Percentiles rank a stretch among this genome's conserved stretches.
These are phyloP conservation scores for Pocillopora damicornis DNA, from an alignment of 64 coral and sea anemone genomes.

Conservation along the genomic window DNA sequence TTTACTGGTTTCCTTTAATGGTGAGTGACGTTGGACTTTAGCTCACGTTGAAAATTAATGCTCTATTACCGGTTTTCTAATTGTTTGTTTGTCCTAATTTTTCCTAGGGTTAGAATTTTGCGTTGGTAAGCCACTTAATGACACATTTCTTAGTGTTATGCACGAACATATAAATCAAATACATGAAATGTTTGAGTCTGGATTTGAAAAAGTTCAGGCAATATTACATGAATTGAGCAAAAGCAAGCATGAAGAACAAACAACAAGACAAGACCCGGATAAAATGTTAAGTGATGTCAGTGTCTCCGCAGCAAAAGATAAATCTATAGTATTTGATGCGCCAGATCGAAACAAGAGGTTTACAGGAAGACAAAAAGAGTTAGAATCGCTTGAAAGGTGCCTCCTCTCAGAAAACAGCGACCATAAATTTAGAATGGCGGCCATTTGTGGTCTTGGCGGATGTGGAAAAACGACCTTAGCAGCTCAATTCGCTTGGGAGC, in stretches of 20 bases:
- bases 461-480: conserved; percentile 57
- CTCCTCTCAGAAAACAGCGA: background rate
- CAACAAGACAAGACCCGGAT: background rate
- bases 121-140: background rate
- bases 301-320: background rate
- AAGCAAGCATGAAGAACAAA: background rate
- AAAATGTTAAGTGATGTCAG: background rate
- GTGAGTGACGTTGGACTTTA: too few relatives aligned
- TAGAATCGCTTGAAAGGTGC: conserved; percentile 9
- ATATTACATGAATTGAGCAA: background rate
- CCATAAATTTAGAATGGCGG: background rate
- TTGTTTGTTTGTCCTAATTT: background rate
- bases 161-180: background rate
- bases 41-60: too few relatives aligned
- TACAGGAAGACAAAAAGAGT: conserved; percentile 39
- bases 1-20: too few relatives aligned
- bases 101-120: background rate
- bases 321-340: conserved; percentile 20
- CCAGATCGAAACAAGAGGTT: conserved; percentile 48
- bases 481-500: conserved; percentile 26
- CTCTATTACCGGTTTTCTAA: background rate
- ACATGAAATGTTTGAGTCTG: background rate
- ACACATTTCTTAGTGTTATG: background rate
- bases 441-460: conserved; percentile 56
- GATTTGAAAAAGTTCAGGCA: too few relatives aligned